Base-by-base conservation (phyloP, 37 sponge, comb jelly and placozoan species). In the Cliona cf. orientalis region DNA sequence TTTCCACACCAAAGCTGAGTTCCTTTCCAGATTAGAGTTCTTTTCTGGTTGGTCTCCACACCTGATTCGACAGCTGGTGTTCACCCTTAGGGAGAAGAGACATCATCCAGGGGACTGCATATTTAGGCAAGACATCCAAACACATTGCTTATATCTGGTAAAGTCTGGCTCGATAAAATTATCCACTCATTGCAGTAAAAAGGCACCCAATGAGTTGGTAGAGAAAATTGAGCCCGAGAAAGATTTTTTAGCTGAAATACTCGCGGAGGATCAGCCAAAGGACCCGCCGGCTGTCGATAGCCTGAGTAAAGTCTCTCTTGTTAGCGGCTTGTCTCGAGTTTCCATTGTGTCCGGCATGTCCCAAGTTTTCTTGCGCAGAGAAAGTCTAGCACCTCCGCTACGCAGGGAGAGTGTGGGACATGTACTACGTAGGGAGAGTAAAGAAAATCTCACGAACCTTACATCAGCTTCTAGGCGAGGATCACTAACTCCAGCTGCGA, bases 201-300 rank as follows among this genome's bases (percentile, higher is more conserved):
- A 14, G 12, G 17, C 5, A 12, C 70, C 59, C 11, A 23, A 35
- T 17, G 81, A 66, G 22, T 34, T 80, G 5, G 31, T 57, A 21
- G 42, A 39, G 19, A 46, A 68, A 45, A 66, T 80, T 53, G 36
- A 69, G 14, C 81, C 81, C 14, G 59, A 58, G 11, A 80, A 58
- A 33, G 60, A 69, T 31, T 36, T 58, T 23, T 39, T 80, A 2
- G 2, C 57, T 2, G 70, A 68, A 12, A 80, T 80, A 28, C 33
- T 80, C 37, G 58, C 58, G 11, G 76, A 75, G 40, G 55, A 49
- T 49, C 1, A 22, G 25, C 7, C 49, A 4, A 12, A 46, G 2
- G 37, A 72, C 9, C 53, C 53, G 14, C 53, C 14, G 53, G 14
- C 53, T 49, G 53, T 14, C 53, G 14, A 49, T 49, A 6, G 25